These are phyloP conservation scores for Harpegnathos saltator DNA, from an alignment of 1,140 invertebrate species.

Conservation along the genomic window DNA sequence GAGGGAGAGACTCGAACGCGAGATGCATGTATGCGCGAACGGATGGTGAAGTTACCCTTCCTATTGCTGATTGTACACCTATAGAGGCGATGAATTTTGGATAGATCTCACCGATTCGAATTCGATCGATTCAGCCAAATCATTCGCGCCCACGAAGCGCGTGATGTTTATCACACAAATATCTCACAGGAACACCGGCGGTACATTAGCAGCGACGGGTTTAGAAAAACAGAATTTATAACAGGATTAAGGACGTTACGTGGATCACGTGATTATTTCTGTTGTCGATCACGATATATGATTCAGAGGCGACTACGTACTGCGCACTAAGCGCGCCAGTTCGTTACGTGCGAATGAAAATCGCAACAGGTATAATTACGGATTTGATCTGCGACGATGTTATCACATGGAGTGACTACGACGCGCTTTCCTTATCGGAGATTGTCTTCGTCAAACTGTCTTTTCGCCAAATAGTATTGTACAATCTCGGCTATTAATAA, in stretches of 20 bases:
- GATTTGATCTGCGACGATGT: background rate
- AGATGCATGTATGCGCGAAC: too few relatives aligned
- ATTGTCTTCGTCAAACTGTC: too few relatives aligned
- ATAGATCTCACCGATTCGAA: too few relatives aligned
- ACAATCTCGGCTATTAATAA: too few relatives aligned
- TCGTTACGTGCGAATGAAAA: background rate
- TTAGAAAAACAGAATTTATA: background rate
- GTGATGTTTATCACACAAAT: background rate
- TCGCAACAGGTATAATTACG: conserved; percentile 12
- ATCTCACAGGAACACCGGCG: too few relatives aligned
- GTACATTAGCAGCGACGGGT: background rate
- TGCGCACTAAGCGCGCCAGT: conserved; percentile 4
- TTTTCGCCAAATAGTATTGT: too few relatives aligned
- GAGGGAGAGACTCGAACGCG: too few relatives aligned
- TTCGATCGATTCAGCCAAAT: too few relatives aligned
- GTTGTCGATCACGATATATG: background rate
- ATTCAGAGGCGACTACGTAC: background rate
- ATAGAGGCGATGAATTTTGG: too few relatives aligned
- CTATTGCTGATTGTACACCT: too few relatives aligned
- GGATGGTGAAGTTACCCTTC: too few relatives aligned
- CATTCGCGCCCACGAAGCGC: too few relatives aligned
- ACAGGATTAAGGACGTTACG: background rate
- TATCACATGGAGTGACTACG: conserved; percentile 3
- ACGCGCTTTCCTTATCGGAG: conserved; percentile 5
- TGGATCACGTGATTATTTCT: background rate